Percentiles rank a stretch among this genome's conserved stretches.
phyloP scores from a whole-genome alignment of 2,113 vertebrate species.

The Phrynocephalus versicolor region DNA sequence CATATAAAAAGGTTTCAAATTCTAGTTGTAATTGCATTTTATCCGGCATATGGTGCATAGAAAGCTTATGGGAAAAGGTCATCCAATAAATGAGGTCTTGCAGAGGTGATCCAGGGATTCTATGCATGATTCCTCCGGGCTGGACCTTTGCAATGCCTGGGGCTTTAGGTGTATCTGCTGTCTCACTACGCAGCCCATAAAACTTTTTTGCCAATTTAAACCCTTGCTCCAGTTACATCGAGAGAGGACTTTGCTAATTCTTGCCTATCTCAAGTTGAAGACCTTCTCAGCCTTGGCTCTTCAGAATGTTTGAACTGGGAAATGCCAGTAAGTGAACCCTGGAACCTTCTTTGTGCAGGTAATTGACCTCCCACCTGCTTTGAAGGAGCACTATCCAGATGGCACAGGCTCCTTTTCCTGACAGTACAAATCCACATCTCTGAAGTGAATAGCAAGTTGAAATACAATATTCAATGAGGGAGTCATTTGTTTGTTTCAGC shows the following conservation, averaged over 20 bases:
- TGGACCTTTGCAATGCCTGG: neutral
- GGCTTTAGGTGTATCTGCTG: neutral
- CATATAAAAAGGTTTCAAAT: neutral
- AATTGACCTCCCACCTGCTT: neutral
- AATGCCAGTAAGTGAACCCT: neutral
- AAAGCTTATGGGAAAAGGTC: neutral
- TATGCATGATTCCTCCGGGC: neutral
- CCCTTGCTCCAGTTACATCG: neutral
- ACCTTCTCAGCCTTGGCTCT: neutral
- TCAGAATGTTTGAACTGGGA: neutral
- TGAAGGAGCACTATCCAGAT: neutral
- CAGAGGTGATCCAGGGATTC: too few relatives aligned
- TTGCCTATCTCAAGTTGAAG: neutral
- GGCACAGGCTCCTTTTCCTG: neutral
- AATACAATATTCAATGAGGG: too few relatives aligned
- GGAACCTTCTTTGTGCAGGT: neutral
- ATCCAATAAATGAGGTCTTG: neutral
- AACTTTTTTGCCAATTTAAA: neutral
- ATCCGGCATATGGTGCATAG: neutral
- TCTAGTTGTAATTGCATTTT: neutral
- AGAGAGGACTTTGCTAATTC: neutral
- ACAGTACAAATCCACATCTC: neutral
- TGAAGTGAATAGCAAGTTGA: neutral
- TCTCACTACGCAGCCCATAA: neutral
- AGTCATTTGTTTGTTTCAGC: too few relatives aligned